phyloP scores from a whole-genome alignment of 1,140 invertebrate genomes.

The Psilanteris sp. region DNA sequence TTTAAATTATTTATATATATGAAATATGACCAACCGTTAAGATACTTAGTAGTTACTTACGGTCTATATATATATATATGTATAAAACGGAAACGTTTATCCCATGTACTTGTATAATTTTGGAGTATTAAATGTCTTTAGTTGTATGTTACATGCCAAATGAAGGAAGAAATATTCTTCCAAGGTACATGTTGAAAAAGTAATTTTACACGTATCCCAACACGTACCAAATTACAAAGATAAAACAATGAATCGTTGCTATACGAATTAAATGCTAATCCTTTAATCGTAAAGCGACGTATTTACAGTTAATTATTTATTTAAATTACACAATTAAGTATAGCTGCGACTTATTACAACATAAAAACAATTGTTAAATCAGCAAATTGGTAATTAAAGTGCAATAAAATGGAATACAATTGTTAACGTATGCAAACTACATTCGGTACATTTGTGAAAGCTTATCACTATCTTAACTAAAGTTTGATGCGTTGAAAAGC shows the following conservation, averaged over 20 bases:
- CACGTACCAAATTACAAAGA: constrained; percentile 11
- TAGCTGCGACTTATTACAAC: too few species aligned
- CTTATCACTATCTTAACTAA: too few species aligned
- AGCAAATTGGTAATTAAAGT: too few species aligned
- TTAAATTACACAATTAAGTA: too few species aligned
- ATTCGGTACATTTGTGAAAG: too few species aligned
- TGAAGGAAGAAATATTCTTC: constrained; percentile 17
- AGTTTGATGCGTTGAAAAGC: too few species aligned
- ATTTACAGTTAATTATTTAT: too few species aligned
- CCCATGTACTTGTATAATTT: constrained; percentile 23
- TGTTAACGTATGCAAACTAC: too few species aligned
- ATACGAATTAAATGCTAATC: constrained; percentile 1
- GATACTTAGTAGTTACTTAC: constrained; percentile 1
- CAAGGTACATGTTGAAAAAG: constrained; percentile 7
- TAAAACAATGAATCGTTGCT: constrained; percentile 8
- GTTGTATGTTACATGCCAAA: constrained; percentile 13
- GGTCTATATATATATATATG: neutral
- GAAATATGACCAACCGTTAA: neutral
- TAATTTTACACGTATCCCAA: constrained; percentile 13
- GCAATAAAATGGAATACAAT: too few species aligned
- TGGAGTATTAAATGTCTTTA: constrained; percentile 23
- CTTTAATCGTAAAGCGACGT: too few species aligned
- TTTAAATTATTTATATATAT: too few species aligned
- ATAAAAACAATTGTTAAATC: too few species aligned
- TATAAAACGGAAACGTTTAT: constrained; percentile 12